Percentiles rank a stretch among this genome's conserved stretches.
These are phyloP conservation scores for Acanthurus leucopareius DNA, from an alignment of 2,797 vertebrate species.

Conservation along the genomic window DNA sequence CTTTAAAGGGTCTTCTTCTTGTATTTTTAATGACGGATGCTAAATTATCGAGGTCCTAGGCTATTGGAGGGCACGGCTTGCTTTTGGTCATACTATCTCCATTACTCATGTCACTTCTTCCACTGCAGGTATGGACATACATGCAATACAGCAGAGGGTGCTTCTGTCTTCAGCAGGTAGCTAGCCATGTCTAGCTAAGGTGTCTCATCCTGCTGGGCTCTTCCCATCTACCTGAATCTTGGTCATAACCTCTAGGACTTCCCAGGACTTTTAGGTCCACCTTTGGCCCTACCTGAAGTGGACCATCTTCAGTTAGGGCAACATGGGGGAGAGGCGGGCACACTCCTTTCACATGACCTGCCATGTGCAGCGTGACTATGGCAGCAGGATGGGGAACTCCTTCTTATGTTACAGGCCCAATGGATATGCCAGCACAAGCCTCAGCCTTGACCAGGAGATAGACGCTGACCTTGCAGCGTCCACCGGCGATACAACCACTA, in stretches of 20 bases:
- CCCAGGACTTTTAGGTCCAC: constrained; percentile 8
- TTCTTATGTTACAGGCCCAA: constrained; percentile 74
- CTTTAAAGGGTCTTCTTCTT: constrained; percentile 1
- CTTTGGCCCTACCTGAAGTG: constrained; percentile 1
- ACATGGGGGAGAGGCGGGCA: constrained; percentile 76
- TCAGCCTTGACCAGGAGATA: constrained; percentile 64
- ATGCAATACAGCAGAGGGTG: constrained; percentile 43
- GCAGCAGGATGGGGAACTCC: constrained; percentile 70
- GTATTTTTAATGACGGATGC: constrained; percentile 25
- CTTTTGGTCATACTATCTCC: constrained; percentile 42
- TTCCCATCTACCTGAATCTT: constrained; percentile 27
- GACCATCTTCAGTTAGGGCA: constrained; percentile 38
- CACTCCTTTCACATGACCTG: constrained; percentile 78
- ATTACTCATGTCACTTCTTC: constrained; percentile 60
- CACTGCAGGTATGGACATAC: constrained; percentile 75
- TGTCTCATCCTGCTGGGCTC: constrained; percentile 22
- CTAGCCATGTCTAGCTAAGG: constrained; percentile 59
- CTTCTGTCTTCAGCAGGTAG: constrained; percentile 51
- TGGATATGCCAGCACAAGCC: constrained; percentile 70
- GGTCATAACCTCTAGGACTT: constrained; percentile 27
- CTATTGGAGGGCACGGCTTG: constrained; percentile 15
- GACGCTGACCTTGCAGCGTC: constrained; percentile 55
- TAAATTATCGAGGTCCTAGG: constrained; percentile 24
- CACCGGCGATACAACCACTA: constrained; percentile 50
- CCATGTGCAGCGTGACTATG: constrained; percentile 73